Conservation (phyloP, 2,797 vertebrate genomes). For the Manis crassicaudata region DNA sequence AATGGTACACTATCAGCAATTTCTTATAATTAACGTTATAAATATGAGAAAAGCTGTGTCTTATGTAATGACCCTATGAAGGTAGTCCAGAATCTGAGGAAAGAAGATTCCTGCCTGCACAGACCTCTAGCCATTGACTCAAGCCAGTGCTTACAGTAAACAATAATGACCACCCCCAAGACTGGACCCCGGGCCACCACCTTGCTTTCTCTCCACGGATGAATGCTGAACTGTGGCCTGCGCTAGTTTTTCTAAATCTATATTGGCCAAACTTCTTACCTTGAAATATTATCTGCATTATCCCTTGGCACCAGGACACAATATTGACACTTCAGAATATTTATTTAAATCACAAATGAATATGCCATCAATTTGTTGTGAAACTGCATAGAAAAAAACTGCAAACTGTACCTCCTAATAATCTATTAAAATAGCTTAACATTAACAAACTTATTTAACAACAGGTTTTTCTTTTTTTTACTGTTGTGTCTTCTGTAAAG, state of each 20-base stretch:
- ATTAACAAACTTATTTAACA: neutral
- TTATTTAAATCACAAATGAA: neutral
- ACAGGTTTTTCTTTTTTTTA: neutral
- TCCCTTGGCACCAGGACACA: neutral
- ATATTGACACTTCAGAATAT: neutral
- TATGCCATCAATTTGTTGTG: neutral
- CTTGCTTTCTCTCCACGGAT: fast-evolving
- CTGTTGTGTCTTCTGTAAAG: neutral
- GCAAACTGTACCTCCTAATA: neutral
- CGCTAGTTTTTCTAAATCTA: neutral
- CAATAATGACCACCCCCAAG: fast-evolving
- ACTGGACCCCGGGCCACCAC: fast-evolving
- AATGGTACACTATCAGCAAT: neutral
- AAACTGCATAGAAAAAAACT: neutral
- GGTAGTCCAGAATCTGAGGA: neutral
- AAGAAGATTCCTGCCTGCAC: neutral
- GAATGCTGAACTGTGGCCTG: fast-evolving
- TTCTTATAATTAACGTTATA: neutral
- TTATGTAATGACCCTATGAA: fast-evolving
- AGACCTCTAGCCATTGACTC: neutral
- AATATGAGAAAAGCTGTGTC: neutral
- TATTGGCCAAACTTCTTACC: neutral
- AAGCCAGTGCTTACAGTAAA: neutral
- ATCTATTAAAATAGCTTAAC: neutral
- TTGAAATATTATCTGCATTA: neutral